These are phyloP conservation scores for Copidosoma floridanum DNA, from an alignment of 1,140 invertebrate species.

Conservation along the genomic window DNA sequence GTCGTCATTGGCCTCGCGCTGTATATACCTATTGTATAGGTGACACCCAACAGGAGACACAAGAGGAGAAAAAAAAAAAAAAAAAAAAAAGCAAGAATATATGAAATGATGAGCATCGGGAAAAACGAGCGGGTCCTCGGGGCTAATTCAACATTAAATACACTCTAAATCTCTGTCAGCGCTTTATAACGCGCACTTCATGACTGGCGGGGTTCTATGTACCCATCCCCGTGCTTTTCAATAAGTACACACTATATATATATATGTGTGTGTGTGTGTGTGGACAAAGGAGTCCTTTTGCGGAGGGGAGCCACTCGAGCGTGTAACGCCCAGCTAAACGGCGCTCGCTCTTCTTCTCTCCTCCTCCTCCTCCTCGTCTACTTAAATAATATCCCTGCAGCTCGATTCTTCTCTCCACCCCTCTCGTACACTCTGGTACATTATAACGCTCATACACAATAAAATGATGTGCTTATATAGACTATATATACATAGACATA, in stretches of 20 bases:
- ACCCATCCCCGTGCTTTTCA: not conserved
- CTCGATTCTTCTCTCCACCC: constrained; percentile 27
- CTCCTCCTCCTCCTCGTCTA: no score
- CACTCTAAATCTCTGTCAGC: constrained; percentile 46
- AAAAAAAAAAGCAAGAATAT: no score
- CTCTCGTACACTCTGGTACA: not conserved
- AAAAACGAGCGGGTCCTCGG: no score
- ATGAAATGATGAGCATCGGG: no score
- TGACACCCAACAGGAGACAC: no score
- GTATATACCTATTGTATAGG: no score
- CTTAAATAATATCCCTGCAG: constrained; percentile 45
- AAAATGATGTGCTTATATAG: no score
- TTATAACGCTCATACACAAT: no score
- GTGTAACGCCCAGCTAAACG: constrained; percentile 58
- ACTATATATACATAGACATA: no score
- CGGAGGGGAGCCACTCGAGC: constrained; percentile 49
- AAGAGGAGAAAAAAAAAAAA: no score
- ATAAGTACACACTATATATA: not conserved
- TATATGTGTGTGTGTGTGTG: not conserved
- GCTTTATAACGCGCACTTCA: constrained; percentile 7
- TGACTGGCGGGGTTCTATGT: not conserved
- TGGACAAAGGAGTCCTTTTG: constrained; percentile 20
- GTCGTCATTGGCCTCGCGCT: no score
- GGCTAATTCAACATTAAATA: constrained; percentile 49
- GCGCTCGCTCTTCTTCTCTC: constrained; percentile 43